Conservation (phyloP, 1,140 invertebrate genomes). For the Bombyx mandarina region DNA sequence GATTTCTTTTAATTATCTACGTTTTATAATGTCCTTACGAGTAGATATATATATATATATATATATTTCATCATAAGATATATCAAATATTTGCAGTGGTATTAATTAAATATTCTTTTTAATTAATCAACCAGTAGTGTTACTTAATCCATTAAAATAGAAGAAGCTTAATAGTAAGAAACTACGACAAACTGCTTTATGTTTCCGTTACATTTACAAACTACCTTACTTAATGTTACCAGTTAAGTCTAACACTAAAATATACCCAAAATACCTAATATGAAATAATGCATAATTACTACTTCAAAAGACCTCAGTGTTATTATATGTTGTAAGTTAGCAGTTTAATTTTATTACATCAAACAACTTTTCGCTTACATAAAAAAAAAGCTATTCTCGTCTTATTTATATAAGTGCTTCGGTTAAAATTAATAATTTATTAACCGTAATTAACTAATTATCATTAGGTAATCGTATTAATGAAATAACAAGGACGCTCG, state of each 20-base stretch:
- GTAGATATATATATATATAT: constrained; percentile 52
- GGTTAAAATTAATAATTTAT: constrained; percentile 70
- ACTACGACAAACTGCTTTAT: constrained; percentile 68
- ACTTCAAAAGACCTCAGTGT: constrained; percentile 64
- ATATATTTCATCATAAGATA: constrained; percentile 71
- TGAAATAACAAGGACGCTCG: constrained; percentile 64
- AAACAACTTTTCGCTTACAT: constrained; percentile 39
- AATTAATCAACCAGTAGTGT: constrained; percentile 70
- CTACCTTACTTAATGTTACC: constrained; percentile 66
- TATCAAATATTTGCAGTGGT: constrained; percentile 73
- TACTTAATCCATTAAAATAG: constrained; percentile 72
- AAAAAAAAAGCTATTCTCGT: constrained; percentile 55
- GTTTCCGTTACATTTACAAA: constrained; percentile 67
- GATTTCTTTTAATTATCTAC: constrained; percentile 73
- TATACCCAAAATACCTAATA: constrained; percentile 72
- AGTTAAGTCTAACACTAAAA: constrained; percentile 67
- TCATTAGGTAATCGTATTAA: constrained; percentile 63
- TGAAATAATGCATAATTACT: constrained; percentile 69
- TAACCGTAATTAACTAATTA: constrained; percentile 74
- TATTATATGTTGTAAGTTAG: constrained; percentile 49
- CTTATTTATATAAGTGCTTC: constrained; percentile 59
- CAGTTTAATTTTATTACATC: constrained; percentile 19
- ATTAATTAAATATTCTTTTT: constrained; percentile 66
- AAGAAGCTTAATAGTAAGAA: constrained; percentile 72
- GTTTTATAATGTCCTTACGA: constrained; percentile 72